These are phyloP conservation scores for Syngnathus rostellatus DNA, from an alignment of 2,797 vertebrate genomes.

Conservation along the genomic window DNA sequence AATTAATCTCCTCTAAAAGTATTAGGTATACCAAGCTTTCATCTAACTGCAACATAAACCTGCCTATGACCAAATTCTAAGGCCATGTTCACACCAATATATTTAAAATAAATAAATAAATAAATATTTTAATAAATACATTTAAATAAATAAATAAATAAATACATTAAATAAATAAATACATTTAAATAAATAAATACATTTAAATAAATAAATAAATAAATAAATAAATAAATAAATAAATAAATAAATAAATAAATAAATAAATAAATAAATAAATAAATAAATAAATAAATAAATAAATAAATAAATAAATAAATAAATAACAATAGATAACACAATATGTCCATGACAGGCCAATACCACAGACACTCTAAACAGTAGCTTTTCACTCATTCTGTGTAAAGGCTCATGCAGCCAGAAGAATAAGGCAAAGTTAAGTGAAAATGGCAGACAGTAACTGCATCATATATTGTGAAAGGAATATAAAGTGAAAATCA, in stretches of 20 bases:
- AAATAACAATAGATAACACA: too few species aligned
- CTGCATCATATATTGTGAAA: conserved; percentile 19
- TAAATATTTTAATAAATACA: too few species aligned
- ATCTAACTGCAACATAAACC: not conserved
- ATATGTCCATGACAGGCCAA: not conserved
- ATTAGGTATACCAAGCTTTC: not conserved
- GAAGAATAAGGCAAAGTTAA: conserved; percentile 18
- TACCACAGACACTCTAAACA: not conserved
- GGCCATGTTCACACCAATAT: not conserved
- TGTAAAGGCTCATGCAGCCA: not conserved
- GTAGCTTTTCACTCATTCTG: not conserved
- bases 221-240: too few species aligned
- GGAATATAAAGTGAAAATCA: conserved; percentile 39
- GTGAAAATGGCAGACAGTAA: conserved; percentile 21
- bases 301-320: too few species aligned
- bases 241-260: too few species aligned
- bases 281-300: too few species aligned
- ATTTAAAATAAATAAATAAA: too few species aligned
- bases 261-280: too few species aligned
- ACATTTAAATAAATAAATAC: too few species aligned
- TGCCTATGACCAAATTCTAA: not conserved
- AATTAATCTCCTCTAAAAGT: not conserved
- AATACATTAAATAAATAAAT: too few species aligned
- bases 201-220: too few species aligned
- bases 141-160: too few species aligned